phyloP scores from a whole-genome alignment of 37 sponge, comb jelly and placozoan genomes.

The Beroe ovata region DNA sequence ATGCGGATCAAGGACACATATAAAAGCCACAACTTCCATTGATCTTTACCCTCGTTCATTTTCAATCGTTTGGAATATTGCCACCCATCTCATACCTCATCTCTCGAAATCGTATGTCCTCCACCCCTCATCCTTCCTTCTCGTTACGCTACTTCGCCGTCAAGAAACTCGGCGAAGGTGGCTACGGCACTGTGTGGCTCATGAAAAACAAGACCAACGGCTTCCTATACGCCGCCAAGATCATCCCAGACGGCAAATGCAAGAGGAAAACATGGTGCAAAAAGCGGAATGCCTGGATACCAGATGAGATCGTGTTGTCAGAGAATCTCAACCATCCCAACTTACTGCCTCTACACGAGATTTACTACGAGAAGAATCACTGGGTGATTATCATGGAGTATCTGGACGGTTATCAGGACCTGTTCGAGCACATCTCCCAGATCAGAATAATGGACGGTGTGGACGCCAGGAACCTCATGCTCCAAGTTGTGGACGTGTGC shows the following conservation, averaged over 20 bases:
- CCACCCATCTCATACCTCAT: too few species aligned
- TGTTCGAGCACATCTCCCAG: slow-evolving; percentile 24
- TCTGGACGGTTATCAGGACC: neutral
- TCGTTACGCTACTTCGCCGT: neutral
- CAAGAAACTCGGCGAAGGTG: slow-evolving; percentile 10
- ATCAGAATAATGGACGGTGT: neutral
- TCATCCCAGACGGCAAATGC: neutral
- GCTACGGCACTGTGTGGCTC: slow-evolving; percentile 15
- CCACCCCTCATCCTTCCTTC: neutral
- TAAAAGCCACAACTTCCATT: too few species aligned
- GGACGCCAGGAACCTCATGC: neutral
- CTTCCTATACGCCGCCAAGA: neutral
- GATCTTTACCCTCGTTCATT: too few species aligned
- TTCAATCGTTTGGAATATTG: too few species aligned
- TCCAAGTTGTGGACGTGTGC: slow-evolving; percentile 16
- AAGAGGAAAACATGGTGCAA: neutral
- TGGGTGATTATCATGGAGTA: slow-evolving; percentile 54
- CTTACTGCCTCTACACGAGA: neutral
- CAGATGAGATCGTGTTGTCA: slow-evolving; percentile 31
- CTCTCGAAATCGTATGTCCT: neutral
- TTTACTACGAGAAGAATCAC: slow-evolving; percentile 12
- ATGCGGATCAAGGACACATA: too few species aligned
- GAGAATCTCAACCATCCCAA: slow-evolving; percentile 22
- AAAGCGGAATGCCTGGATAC: neutral
- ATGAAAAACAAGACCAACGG: neutral